Evolutionary conservation across 2,888 invertebrate genomes (phyloP).

Genomic region (Autographa gamma): DNA sequence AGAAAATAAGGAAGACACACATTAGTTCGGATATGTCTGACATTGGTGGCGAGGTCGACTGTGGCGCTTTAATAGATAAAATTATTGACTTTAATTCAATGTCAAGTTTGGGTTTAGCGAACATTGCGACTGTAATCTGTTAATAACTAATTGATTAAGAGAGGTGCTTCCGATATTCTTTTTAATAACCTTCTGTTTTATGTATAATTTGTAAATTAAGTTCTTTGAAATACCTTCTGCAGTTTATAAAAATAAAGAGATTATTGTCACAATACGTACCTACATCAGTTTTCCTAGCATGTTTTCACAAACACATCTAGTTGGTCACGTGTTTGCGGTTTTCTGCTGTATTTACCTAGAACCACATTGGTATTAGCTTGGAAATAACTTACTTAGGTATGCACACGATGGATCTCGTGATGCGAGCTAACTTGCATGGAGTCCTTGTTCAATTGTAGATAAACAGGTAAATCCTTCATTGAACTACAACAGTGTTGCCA

Average conservation of each 20-base stretch:
- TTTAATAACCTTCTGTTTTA: neutral
- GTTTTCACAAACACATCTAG: neutral
- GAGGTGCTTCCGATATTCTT: neutral
- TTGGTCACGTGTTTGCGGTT: neutral
- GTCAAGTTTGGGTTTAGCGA: slow-evolving; percentile 51
- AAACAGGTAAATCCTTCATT: slow-evolving; percentile 3
- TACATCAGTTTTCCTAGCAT: neutral
- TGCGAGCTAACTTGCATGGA: neutral
- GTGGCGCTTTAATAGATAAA: slow-evolving; percentile 38
- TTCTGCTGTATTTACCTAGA: neutral
- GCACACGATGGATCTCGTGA: neutral
- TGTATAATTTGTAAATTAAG: too few relatives aligned
- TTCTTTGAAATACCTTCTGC: too few relatives aligned
- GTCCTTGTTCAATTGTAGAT: neutral
- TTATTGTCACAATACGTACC: neutral
- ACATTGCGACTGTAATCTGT: slow-evolving; percentile 19
- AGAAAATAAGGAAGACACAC: slow-evolving; percentile 10
- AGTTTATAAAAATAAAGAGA: too few relatives aligned
- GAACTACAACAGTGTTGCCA: neutral
- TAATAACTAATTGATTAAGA: slow-evolving; percentile 7
- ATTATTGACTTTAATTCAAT: slow-evolving; percentile 54
- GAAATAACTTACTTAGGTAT: neutral
- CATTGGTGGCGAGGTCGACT: slow-evolving; percentile 55
- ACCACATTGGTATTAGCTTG: neutral
- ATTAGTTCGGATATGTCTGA: slow-evolving; percentile 47